Conservation (phyloP, 2,888 invertebrate species). For the Phengaris alcon region DNA sequence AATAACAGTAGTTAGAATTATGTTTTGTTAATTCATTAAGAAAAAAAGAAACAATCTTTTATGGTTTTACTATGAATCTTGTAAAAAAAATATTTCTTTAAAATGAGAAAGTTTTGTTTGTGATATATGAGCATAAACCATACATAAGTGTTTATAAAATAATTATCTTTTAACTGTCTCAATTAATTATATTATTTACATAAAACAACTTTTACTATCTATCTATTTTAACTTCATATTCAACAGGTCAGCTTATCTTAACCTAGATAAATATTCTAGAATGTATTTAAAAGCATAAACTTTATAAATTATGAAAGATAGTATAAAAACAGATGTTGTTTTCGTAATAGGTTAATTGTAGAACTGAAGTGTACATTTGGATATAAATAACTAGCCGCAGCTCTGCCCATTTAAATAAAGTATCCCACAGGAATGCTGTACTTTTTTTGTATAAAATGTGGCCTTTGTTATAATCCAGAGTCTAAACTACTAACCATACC, state of each 20-base stretch:
- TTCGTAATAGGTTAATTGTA: not conserved
- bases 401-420: not conserved
- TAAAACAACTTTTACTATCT: not conserved
- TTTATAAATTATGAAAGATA: not conserved
- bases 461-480: too few relatives aligned
- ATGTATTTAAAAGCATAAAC: not conserved
- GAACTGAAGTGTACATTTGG: not conserved
- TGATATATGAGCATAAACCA: too few relatives aligned
- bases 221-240: not conserved
- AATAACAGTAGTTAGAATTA: too few relatives aligned
- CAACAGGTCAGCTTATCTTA: not conserved
- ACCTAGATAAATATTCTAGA: not conserved
- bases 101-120: too few relatives aligned
- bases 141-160: too few relatives aligned
- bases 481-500: too few relatives aligned
- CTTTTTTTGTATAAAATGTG: too few relatives aligned
- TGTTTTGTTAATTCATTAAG: too few relatives aligned
- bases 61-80: too few relatives aligned
- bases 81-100: too few relatives aligned
- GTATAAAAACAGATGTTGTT: not conserved
- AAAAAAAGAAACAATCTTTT: too few relatives aligned
- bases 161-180: not conserved
- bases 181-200: not conserved
- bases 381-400: not conserved
- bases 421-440: too few relatives aligned